Evolutionary conservation across 2,797 vertebrate species (phyloP), one percentile per base, ranked within the genome.

Genomic region (Danio jaintianensis): DNA sequence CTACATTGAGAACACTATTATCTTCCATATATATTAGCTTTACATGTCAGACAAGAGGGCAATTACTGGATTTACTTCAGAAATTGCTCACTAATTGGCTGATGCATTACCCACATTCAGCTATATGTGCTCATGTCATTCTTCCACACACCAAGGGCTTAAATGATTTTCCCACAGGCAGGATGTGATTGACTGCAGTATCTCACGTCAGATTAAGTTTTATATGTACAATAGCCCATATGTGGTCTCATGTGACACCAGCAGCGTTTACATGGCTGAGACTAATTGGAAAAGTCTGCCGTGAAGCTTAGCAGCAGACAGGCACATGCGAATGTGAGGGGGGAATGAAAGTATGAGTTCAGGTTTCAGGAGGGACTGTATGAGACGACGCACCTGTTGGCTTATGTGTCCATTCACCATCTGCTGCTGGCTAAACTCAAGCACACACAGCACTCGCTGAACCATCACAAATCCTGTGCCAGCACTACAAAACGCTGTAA

Each of bases 141-240:
- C 45, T 68, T 75, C 11, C 42, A 47, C 52, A 55, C 59, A 83
- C 67, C 50, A 20, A 50, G 50, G 50, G 55, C 72, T 74, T 56
- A 69, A 86, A 84, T 59, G 22, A 61, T 74, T 78, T 84, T 61
- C 22, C 62, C 50, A 50, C 50, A 63, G 80, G 84, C 79, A 82
- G 85, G 86, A 87, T 89, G 87, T 79, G 63, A 69, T 56, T 76
- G 43, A 38, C 80, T 22, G 53, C 38, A 48, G 40, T n/a, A 55
- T 47, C 58, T 87, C 78, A 81, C 62, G 48, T 86, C 86, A 88
- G 88, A 89, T 91, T 87, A 62, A 42, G 82, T 89, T 89, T 71
- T 47, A 83, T 86, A 82, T 80, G 84, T 84, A 79, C 82, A 3
- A 22, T 13, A 29, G 90, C 87, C 87, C 85, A 20, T 78, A 61